Evolutionary conservation across 2,113 vertebrate species (phyloP).

Genomic region (Suncus etruscus): DNA sequence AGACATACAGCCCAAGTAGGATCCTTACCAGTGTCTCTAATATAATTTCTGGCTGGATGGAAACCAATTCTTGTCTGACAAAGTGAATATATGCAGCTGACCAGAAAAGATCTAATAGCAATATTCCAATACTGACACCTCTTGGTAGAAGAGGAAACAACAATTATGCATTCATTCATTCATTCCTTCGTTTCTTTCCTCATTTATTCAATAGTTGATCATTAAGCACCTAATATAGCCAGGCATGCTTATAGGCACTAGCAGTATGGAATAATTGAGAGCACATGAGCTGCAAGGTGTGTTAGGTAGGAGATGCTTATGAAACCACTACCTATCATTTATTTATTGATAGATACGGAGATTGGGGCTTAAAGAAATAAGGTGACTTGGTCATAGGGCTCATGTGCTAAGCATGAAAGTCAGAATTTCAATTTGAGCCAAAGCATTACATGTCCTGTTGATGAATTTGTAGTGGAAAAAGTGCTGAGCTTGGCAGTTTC

Average conservation of each 20-base stretch:
- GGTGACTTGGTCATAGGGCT: neutral
- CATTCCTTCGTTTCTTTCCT: neutral
- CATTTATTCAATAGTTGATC: neutral
- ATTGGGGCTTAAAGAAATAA: neutral
- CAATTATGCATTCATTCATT: neutral
- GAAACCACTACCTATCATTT: neutral
- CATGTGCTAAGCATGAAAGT: neutral
- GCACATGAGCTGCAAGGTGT: neutral
- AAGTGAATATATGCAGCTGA: neutral
- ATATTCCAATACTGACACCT: conserved; percentile 56
- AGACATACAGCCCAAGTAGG: too few relatives aligned
- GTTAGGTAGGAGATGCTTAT: neutral
- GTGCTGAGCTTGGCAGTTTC: neutral
- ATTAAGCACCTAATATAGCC: conserved; percentile 41
- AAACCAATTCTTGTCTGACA: neutral
- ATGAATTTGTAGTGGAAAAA: neutral
- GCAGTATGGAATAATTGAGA: neutral
- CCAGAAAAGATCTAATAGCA: neutral
- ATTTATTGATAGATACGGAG: neutral
- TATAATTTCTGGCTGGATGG: neutral
- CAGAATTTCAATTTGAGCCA: neutral
- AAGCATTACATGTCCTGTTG: neutral
- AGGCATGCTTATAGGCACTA: neutral
- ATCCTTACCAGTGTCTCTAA: neutral
- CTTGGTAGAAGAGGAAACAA: conserved; percentile 42